Base-by-base conservation (phyloP, 2,797 vertebrate species). In the Siniperca scherzeri region DNA sequence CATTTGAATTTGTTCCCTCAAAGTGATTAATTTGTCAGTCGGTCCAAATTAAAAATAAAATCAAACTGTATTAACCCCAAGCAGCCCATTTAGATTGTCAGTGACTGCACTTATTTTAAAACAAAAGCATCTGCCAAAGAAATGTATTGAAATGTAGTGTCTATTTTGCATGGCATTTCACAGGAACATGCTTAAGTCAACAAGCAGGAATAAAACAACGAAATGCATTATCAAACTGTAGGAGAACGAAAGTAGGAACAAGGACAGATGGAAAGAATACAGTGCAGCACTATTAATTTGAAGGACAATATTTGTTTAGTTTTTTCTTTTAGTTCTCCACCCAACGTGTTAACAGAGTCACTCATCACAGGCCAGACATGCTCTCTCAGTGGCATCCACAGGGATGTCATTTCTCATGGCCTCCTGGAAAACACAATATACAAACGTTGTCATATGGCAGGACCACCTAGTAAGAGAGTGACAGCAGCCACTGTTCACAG, bases 381-480 rank as follows among this genome's bases (percentile, higher is more conserved):
- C 65, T 62, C 81, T 88, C 83, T 69, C 80, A 16, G 82, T 65
- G 71, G 70, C 44, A 25, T 92, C 85, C 64, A 61, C 46, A 7
- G 70, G 83, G 88, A 87, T 82, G 88, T 79, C 75, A 76, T 90
- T 92, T 91, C 93, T 88, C 92, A 93, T 84, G 89, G 89, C 87
- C 87, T 87, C 83, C 89, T 89, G 81, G 81, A 92, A 94, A 93
- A 70, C 93, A 92, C 88, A 93, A 94, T 90, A 94, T 92, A 94
- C 92, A 93, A 90, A 90, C 78, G 80, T 66, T 73, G 86, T 81
- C 79, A 70, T 80, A 59, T 80, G 82, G 60, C 64, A 1, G 74
- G 93, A 91, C 93, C 93, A 93, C 93, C 92, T 64, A 91, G 77
- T 5, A 22, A 66, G 90, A 57, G 42, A 55, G 72, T 53, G 79